Conservation (phyloP, 2,797 vertebrate genomes). For the Thripadectes ignobilis region DNA sequence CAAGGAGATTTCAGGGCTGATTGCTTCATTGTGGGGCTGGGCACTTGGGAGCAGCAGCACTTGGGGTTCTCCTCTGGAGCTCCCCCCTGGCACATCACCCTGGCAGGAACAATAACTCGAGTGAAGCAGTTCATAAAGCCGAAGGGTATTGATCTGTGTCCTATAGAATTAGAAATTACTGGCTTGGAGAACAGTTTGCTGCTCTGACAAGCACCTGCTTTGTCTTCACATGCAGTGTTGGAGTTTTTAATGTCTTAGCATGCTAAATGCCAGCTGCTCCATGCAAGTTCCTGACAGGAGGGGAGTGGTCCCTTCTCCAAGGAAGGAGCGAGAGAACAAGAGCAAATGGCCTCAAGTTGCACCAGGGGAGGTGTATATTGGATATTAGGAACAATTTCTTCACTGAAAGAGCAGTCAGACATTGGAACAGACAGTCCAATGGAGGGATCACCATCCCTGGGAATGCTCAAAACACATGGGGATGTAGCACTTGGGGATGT, state of each 20-base stretch:
- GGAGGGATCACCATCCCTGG: background rate
- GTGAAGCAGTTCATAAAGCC: background rate
- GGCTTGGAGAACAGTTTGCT: background rate
- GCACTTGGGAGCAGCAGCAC: background rate
- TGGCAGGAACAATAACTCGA: background rate
- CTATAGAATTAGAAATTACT: background rate
- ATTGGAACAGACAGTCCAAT: background rate
- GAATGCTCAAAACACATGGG: rapidly evolving
- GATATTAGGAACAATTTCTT: no score
- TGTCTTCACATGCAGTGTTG: background rate
- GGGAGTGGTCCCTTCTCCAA: background rate
- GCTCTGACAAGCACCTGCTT: background rate
- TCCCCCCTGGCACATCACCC: background rate
- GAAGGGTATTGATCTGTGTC: background rate
- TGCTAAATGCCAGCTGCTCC: background rate
- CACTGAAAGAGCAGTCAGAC: background rate
- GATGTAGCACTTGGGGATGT: background rate
- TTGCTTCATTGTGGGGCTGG: background rate
- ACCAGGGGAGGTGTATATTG: background rate
- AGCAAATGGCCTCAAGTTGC: background rate
- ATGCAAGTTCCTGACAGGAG: background rate
- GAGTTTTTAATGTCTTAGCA: background rate
- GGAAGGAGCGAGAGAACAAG: rapidly evolving
- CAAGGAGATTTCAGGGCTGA: rapidly evolving
- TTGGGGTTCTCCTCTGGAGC: background rate